Conservation (phyloP, 2,797 vertebrate species). For the Cynopterus sphinx region DNA sequence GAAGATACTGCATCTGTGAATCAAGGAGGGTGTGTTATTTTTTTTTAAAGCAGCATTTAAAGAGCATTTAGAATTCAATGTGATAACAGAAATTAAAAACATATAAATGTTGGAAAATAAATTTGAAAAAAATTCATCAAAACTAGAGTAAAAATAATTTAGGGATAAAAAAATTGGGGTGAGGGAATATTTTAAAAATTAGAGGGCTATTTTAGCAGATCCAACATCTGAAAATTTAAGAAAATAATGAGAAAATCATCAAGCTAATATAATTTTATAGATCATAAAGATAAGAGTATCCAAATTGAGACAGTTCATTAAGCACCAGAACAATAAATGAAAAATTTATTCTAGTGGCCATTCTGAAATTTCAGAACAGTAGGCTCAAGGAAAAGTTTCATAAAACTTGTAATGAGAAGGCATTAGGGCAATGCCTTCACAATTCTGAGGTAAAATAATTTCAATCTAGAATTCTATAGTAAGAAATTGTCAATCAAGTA, state of each 20-base stretch:
- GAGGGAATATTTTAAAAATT: background rate
- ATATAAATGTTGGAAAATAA: background rate
- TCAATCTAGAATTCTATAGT: background rate
- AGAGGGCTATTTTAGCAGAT: background rate
- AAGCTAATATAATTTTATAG: background rate
- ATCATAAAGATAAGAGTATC: background rate
- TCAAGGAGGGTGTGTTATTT: background rate
- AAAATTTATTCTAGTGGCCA: background rate
- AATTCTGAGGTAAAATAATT: background rate
- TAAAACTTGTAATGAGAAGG: background rate
- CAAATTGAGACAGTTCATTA: background rate
- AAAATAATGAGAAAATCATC: background rate
- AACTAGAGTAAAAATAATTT: background rate
- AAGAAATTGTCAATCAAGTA: background rate
- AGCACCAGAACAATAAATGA: background rate
- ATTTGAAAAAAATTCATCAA: background rate
- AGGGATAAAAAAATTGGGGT: background rate
- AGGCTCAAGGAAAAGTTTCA: background rate
- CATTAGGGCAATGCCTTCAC: background rate
- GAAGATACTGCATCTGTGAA: background rate
- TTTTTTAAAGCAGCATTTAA: background rate
- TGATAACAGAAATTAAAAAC: background rate
- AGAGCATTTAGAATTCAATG: background rate
- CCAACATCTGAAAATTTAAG: background rate
- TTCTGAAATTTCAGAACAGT: background rate